Percentiles rank a stretch among this genome's conserved stretches.
Conservation (phyloP, 2,797 vertebrate genomes). For the Tiaroga cobitis region DNA sequence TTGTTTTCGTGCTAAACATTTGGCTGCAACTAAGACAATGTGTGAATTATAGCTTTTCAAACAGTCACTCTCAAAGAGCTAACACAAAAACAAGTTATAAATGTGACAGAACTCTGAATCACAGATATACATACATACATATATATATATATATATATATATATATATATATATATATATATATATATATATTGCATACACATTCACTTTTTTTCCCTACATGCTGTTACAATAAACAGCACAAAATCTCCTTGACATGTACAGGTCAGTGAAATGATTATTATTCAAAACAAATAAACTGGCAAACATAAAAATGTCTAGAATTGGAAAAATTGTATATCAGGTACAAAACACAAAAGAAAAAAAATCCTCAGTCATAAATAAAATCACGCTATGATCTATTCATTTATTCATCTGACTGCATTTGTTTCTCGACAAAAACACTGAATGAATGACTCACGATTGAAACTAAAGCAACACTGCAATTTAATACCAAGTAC, state of each 20-base stretch:
- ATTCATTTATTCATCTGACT: conserved; percentile 14
- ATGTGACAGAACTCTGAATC: conserved; percentile 15
- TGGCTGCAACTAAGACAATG: conserved; percentile 50
- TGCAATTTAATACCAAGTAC: conserved; percentile 32
- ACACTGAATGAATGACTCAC: conserved; percentile 13
- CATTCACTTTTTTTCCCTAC: conserved; percentile 19
- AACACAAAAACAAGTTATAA: conserved; percentile 20
- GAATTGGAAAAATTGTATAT: background rate
- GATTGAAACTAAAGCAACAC: conserved; percentile 40
- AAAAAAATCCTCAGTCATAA: conserved; percentile 20
- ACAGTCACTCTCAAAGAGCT: conserved; percentile 38
- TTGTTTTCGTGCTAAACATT: conserved; percentile 51
- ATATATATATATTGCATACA: background rate
- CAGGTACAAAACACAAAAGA: conserved; percentile 11
- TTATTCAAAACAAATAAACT: conserved; percentile 4
- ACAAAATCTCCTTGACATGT: conserved; percentile 9
- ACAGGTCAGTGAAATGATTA: conserved; percentile 23
- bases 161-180: too few species aligned
- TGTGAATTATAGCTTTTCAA: conserved; percentile 30
- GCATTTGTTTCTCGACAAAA: conserved; percentile 12
- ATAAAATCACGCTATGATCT: conserved; percentile 22
- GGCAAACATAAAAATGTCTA: background rate
- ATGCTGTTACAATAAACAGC: background rate
- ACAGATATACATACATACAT: conserved; percentile 28
- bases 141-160: too few species aligned